These are phyloP conservation scores for Phataginus tetradactyla DNA, from an alignment of 2,797 vertebrate genomes.

Conservation along the genomic window DNA sequence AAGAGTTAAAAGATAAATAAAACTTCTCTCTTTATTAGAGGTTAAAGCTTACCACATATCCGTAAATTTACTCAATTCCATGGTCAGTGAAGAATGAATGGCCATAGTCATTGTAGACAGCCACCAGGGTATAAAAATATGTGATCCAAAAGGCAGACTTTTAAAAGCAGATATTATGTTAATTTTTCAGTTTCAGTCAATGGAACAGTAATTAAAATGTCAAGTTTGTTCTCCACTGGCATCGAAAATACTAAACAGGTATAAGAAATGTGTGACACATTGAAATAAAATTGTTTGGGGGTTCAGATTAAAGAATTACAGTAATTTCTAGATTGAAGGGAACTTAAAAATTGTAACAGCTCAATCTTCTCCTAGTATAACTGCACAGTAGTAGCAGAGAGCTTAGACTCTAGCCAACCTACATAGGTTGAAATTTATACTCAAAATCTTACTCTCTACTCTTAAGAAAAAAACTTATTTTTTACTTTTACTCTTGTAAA, in stretches of 20 bases:
- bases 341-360: background rate
- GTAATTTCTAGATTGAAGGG: background rate
- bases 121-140: background rate
- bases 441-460: background rate
- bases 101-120: background rate
- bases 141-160: background rate
- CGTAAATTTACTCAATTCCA: background rate
- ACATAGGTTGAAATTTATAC: background rate
- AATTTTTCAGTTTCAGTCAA: background rate
- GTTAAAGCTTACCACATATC: background rate
- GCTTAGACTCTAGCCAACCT: background rate
- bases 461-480: fast-evolving
- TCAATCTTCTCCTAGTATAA: background rate
- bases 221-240: background rate
- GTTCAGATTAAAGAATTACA: background rate
- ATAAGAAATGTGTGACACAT: background rate
- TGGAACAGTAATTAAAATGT: background rate
- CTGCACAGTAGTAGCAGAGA: background rate
- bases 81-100: background rate
- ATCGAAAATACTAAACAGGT: background rate
- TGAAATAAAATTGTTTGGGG: background rate
- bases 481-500: background rate
- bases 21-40: background rate
- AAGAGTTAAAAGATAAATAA: background rate
- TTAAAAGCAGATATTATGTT: background rate